Base-by-base conservation (phyloP, 2,888 invertebrate genomes). In the Xylota segnis region DNA sequence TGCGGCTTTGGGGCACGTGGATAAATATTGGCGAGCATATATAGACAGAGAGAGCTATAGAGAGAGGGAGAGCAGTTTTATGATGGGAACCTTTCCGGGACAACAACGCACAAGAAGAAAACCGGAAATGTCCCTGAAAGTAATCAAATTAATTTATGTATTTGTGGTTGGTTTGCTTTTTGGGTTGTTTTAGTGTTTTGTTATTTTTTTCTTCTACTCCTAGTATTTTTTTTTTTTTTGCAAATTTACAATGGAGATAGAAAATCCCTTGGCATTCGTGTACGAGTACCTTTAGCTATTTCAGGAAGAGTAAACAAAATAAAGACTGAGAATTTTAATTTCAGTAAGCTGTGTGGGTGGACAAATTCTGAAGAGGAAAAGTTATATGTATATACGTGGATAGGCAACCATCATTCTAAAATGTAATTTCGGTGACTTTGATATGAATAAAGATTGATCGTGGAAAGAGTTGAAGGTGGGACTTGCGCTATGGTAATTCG, bases 121-220 rank as follows among this genome's bases (percentile, higher is more conserved):
- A 10, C 56, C 43, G 16, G 43, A 70, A 70, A 9, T 43, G 34
- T 29, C 56, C 43, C 14, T 56, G 29, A 43, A 56, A 56, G 56
- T 45, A 37, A 66, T 66, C n/a, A 52, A 66, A 66, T 52, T 66
- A 52, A 52, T 66, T 52, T 52, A 52, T 66, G 37, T 52, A 32
- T 66, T 37, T 37, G 56, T 18, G 54, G 18, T 16, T 18, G 47
- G 16, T 18, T 47, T 23, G 18, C 18, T 47, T 18, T 52, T 52
- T 27, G 12, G 10, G 10, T n/a, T 52, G 52, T n/a, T 52, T 50
- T 29, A n/a, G 52, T 29, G 2, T 4, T 32, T 16, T 37, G 10
- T 12, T 58, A 18, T 34, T 14, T 56, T 9, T 32, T 56, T 4
- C 27, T 32, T 5, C 32, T 32, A n/a, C 27, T 4, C 27, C 10